These are phyloP conservation scores for Catocala fraxini DNA, from an alignment of 2,888 invertebrate genomes.

Conservation along the genomic window DNA sequence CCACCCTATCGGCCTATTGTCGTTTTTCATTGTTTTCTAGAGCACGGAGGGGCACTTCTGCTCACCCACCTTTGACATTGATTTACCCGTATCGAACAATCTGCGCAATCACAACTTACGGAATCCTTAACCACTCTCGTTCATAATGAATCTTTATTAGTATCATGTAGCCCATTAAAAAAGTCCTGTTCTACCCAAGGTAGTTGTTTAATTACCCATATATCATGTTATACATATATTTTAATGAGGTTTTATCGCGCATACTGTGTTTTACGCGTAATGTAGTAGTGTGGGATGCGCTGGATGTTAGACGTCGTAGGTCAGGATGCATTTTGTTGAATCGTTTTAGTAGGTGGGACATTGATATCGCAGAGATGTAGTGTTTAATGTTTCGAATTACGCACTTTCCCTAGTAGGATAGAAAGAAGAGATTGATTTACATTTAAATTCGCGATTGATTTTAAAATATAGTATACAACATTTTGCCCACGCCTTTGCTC, in stretches of 20 bases:
- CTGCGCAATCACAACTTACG: no score
- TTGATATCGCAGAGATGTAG: slow-evolving; percentile 19
- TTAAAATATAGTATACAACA: no score
- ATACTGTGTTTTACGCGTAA: slow-evolving; percentile 65
- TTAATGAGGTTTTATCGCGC: slow-evolving; percentile 56
- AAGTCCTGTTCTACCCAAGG: slow-evolving; percentile 9
- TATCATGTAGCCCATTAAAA: not conserved
- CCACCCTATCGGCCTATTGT: no score
- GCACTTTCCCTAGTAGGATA: no score
- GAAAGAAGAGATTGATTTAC: no score
- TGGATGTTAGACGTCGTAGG: slow-evolving; percentile 4
- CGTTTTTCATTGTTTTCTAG: no score
- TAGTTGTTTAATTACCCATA: slow-evolving; percentile 42
- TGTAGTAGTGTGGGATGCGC: slow-evolving; percentile 50
- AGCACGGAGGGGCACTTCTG: no score
- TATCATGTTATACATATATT: slow-evolving; percentile 49
- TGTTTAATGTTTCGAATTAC: not conserved
- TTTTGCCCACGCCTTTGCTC: no score
- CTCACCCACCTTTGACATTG: no score
- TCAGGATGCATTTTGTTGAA: slow-evolving; percentile 6
- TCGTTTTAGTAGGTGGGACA: slow-evolving; percentile 10
- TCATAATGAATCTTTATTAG: not conserved
- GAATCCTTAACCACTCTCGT: no score
- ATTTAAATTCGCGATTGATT: no score
- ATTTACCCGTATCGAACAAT: no score